Evolutionary conservation across 2,888 invertebrate species (phyloP), one percentile per base, ranked within the genome.

Genomic region (Strigamia transsilvanica): DNA sequence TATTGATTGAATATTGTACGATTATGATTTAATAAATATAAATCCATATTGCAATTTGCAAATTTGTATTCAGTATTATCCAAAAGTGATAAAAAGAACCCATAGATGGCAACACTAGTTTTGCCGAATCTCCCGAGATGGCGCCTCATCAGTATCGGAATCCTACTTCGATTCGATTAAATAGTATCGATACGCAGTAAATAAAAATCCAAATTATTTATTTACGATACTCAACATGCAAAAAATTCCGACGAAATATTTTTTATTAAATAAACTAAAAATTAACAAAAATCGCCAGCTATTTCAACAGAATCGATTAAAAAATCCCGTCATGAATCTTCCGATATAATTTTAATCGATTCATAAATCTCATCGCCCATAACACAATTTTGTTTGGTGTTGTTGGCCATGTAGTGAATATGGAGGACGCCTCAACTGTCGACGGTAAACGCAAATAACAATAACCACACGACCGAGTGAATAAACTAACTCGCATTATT

Each of bases 361-460:
- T n/a, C 73, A 13, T 73, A 12, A 73, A 27, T 13, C 32, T 32
- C 0, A 73, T 73, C 73, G 73, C 56, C 18, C 56, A n/a, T 73
- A 73, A 73, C 6, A 32, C 32, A 32, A 32, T 32, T 32, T 32
- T 73, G 13, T 73, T 66, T 56, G 73, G 32, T 66, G 61, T 27
- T 73, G 27, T 32, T 73, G 73, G 73, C 12, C 73, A 73, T 73
- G 73, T 73, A 73, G 73, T 2, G 56, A 56, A 56, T 32, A 73
- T 73, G 73, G 73, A 73, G 73, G 73, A 73, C 10, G 42, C 42
- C n/a, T 79, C 79, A 79, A 7, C 79, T 79, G 38, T 79, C 12
- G 38, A 42, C 18, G 79, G 42, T 79, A 79, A 42, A 18, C 21
- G 9, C 32, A 27, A 9, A 66, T 27, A 66, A 23, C 21, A 66